Conservation (phyloP, 2,797 vertebrate genomes). For the Melanotaenia nigrans region DNA sequence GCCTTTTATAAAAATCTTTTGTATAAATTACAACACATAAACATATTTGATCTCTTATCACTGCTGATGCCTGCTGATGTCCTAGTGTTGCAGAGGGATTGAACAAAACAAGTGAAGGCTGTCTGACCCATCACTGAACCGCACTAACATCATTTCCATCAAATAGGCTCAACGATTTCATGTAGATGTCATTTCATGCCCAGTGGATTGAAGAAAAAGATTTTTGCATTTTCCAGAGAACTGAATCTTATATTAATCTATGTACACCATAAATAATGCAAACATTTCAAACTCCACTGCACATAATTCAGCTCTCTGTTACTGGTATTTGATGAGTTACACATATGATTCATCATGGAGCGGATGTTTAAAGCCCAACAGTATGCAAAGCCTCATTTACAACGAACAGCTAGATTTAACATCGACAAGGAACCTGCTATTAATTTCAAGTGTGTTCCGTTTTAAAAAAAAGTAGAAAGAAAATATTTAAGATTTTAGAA, state of each 20-base stretch:
- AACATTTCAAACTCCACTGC: background rate
- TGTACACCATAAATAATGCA: background rate
- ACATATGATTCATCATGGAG: background rate
- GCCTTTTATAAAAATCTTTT: no score
- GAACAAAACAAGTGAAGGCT: conserved; percentile 17
- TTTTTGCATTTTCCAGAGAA: background rate
- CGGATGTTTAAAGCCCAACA: background rate
- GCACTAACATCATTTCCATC: conserved; percentile 12
- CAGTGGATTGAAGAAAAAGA: conserved; percentile 20
- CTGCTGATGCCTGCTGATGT: no score
- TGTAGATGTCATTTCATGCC: conserved; percentile 46
- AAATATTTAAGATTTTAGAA: no score
- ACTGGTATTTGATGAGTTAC: background rate
- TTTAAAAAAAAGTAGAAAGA: no score
- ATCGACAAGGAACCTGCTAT: no score
- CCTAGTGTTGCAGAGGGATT: background rate
- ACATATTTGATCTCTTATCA: no score
- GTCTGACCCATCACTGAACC: conserved; percentile 33
- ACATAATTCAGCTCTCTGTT: background rate
- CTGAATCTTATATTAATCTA: background rate
- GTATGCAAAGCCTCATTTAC: no score
- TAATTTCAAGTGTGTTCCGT: no score
- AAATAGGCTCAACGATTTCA: conserved; percentile 26
- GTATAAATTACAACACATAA: no score
- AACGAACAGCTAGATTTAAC: no score